phyloP scores from a whole-genome alignment of 2,888 invertebrate species.

The Autographa gamma region DNA sequence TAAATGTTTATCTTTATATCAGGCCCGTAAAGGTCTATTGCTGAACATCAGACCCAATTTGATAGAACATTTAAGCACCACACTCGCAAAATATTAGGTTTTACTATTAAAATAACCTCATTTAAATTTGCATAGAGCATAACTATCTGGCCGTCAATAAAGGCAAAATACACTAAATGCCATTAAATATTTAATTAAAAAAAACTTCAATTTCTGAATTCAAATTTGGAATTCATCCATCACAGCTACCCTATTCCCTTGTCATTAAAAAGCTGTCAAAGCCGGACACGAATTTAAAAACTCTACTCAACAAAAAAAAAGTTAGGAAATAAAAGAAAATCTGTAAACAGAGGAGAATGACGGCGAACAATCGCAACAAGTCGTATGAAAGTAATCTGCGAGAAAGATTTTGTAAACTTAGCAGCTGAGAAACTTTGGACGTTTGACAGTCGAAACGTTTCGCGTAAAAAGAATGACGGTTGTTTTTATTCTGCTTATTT shows the following conservation, averaged over 20 bases:
- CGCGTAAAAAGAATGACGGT: constrained; percentile 21
- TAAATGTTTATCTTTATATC: constrained; percentile 4
- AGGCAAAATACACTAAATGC: not conserved
- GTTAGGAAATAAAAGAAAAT: constrained; percentile 26
- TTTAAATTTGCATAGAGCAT: too few species aligned
- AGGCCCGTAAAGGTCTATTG: constrained; percentile 2
- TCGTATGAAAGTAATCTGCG: constrained; percentile 54
- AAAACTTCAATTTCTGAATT: not conserved
- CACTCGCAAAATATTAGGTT: not conserved
- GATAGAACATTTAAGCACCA: constrained; percentile 1
- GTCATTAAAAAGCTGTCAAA: constrained; percentile 27
- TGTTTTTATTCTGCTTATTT: constrained; percentile 9
- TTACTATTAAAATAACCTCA: not conserved
- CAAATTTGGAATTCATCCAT: not conserved
- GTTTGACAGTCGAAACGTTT: constrained; percentile 37
- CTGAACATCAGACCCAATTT: not conserved
- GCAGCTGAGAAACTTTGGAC: constrained; percentile 38
- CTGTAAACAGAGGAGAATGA: constrained; percentile 37
- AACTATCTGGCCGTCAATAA: not conserved
- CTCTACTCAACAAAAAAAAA: constrained; percentile 15
- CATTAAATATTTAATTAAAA: not conserved
- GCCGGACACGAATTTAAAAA: constrained; percentile 25
- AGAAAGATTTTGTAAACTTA: constrained; percentile 46
- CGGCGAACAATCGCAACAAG: constrained; percentile 43
- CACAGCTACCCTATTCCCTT: not conserved